Base-by-base conservation (phyloP, 2,888 invertebrate genomes). In the Philonicus albiceps region DNA sequence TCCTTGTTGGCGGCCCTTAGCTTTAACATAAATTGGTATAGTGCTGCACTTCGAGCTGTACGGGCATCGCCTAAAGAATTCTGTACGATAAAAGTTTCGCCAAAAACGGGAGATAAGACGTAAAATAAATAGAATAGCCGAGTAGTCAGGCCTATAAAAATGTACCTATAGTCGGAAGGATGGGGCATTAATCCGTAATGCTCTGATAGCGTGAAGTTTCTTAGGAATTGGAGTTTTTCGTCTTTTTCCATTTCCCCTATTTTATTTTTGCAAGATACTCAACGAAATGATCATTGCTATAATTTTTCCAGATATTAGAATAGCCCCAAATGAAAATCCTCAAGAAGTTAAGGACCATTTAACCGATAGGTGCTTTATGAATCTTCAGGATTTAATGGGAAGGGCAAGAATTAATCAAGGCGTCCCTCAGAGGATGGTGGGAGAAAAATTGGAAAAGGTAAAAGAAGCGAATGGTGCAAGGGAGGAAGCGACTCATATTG, bases 261-360 rank as follows among this genome's bases (percentile, higher is more conserved):
- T 80, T 49, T 80, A 80, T 80, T 64, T 53, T 49, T 55, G 4
- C 7, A 80, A 53, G 80, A 80, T 80, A 80, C 53, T 80, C 80
- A 80, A 80, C 80, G 43, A 55, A 80, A 80, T 80, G 80, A 80
- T 80, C 53, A 80, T 80, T 80, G 49, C 80, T 80, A 30, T 80
- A 80, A 80, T 80, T 80, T 55, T 80, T 80, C n/a, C 80, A 80
- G 80, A 80, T 80, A 80, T 80, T 49, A 34, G 27, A 80, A 30
- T 53, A 8, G 30, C 11, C 80, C 13, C 13, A 4, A 53, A 80
- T 80, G 80, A 53, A 80, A 80, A 80, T 19, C 31, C 55, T 19
- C 49, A 30, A 49, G 80, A 80, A 49, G 80, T 37, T 80, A 80
- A 80, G 80, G 53, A 49, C 80, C 80, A 80, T 53, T 80, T 80